Base-by-base conservation (phyloP, 2,888 invertebrate genomes). In the Perizoma flavofasciatum region DNA sequence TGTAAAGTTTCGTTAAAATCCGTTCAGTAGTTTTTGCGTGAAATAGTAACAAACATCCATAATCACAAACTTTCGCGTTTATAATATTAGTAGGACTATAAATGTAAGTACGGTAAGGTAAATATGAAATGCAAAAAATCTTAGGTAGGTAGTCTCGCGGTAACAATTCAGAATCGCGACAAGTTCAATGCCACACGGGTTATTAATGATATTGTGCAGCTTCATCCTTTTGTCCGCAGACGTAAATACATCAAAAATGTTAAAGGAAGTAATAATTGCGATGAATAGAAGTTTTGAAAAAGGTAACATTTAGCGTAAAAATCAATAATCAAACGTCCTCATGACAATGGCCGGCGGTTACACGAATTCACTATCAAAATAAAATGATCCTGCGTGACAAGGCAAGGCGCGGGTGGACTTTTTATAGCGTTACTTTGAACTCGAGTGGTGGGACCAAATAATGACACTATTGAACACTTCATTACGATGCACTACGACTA, bases 231-330 rank as follows among this genome's bases (percentile, higher is more conserved):
- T 90, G 86, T 85, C 74, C 48, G 48, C 48, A 66, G 70, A 68
- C 74, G 79, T 81, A 79, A 85, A 85, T 83, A 85, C 82, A 84
- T 85, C 82, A 78, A 82, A 82, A 85, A 81, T 77, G 78, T 81
- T 80, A 83, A 88, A 88, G 84, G 85, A 86, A 88, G 74, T 79
- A 77, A 85, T 89, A 86, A 89, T 89, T 88, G 84, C 79, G 72
- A 77, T 88, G 83, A 90, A 91, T 88, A 78, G 86, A 75, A 74
- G 66, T 83, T 85, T 80, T 72, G 72, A 79, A 85, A 89, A 88
- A 88, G 83, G 84, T 78, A 87, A 85, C 86, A 87, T 91, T 88
- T 89, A 83, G 90, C 90, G 91, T 91, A 88, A 91, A 91, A 91
- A 92, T 92, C 92, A 92, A 92, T 91, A 92, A 91, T 91, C 86